These are phyloP conservation scores for Rhamphomyia laevipes DNA, from an alignment of 2,888 invertebrate species.

Conservation along the genomic window DNA sequence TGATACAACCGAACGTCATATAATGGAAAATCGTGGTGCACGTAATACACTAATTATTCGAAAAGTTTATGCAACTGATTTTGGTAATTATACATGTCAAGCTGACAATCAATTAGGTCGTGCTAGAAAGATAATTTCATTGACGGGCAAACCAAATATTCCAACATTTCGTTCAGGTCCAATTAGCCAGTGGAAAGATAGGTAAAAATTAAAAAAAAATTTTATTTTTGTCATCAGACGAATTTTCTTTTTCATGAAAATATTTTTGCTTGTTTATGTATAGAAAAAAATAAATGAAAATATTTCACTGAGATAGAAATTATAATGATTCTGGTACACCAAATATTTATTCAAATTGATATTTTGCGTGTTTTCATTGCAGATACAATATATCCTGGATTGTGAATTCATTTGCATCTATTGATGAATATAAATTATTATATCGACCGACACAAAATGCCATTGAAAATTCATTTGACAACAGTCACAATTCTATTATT, in stretches of 20 bases:
- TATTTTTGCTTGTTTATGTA: too few species aligned
- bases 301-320: too few species aligned
- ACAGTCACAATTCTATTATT: constrained; percentile 1
- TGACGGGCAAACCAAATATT: constrained; percentile 45
- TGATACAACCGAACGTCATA: constrained; percentile 44
- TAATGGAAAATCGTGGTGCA: constrained; percentile 45
- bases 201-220: constrained; percentile 1
- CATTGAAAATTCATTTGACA: constrained; percentile 6
- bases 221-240: too few species aligned
- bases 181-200: constrained; percentile 42
- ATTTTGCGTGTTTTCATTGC: background rate
- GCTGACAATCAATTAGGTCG: constrained; percentile 48
- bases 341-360: background rate
- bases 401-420: constrained; percentile 45
- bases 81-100: constrained; percentile 49
- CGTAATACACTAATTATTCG: constrained; percentile 45
- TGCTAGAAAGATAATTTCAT: constrained; percentile 43
- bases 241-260: too few species aligned
- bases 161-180: constrained; percentile 44
- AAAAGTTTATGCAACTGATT: constrained; percentile 45
- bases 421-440: constrained; percentile 45
- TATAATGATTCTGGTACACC: too few species aligned
- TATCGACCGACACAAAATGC: constrained; percentile 22
- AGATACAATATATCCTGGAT: constrained; percentile 48
- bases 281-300: too few species aligned